phyloP scores from a whole-genome alignment of 1,140 invertebrate species.

The Pseudomyrmex gracilis region DNA sequence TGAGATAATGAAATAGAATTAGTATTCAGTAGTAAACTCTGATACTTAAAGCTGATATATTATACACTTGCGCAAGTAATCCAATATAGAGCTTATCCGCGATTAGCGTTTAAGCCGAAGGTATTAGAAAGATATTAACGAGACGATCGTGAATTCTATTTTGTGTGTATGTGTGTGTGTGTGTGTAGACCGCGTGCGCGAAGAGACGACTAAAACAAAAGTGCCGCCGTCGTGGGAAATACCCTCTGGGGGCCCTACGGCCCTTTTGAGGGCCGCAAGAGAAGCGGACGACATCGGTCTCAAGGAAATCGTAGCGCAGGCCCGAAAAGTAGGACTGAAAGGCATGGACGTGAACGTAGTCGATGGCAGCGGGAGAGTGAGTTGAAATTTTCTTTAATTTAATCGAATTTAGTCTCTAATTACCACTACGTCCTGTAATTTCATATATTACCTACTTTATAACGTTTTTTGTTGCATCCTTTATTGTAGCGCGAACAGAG shows the following conservation, averaged over 20 bases:
- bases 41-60: background rate
- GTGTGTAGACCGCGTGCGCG: constrained; percentile 42
- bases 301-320: constrained; percentile 75
- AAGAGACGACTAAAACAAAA: constrained; percentile 71
- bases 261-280: constrained; percentile 81
- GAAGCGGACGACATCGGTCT: constrained; percentile 81
- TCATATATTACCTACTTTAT: background rate
- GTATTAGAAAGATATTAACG: background rate
- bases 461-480: too few relatives aligned
- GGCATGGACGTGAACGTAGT: constrained; percentile 81
- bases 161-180: background rate
- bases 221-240: constrained; percentile 76
- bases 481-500: too few relatives aligned
- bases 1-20: background rate
- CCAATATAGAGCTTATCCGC: background rate
- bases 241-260: constrained; percentile 77
- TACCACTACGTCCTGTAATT: constrained; percentile 4
- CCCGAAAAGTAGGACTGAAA: constrained; percentile 73
- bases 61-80: background rate
- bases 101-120: background rate
- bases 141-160: background rate
- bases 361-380: constrained; percentile 84
- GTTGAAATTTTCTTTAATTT: constrained; percentile 52
- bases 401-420: constrained; percentile 41
- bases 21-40: background rate